phyloP scores from a whole-genome alignment of 2,797 vertebrate species.

The Chaetodon trifasciatus region DNA sequence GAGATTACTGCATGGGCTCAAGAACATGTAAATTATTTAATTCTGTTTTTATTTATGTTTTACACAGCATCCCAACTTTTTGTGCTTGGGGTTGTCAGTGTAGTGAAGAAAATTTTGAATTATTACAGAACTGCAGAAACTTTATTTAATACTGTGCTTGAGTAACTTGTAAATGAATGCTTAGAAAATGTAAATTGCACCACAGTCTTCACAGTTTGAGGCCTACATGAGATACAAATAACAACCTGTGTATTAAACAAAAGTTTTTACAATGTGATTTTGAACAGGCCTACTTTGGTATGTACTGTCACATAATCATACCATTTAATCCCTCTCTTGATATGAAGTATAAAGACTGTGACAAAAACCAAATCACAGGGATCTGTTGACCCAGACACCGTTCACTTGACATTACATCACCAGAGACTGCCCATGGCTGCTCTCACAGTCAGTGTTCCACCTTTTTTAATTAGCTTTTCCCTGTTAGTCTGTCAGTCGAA shows the following conservation, averaged over 20 bases:
- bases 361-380: constrained; percentile 15
- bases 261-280: not conserved
- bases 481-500: constrained; percentile 58
- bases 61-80: not conserved
- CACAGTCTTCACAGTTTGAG: not conserved
- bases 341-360: not conserved
- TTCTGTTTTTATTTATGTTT: too few species aligned
- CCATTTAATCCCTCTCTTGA: not conserved
- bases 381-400: constrained; percentile 43
- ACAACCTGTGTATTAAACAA: not conserved
- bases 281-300: not conserved
- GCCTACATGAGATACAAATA: not conserved
- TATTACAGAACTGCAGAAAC: not conserved
- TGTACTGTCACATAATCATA: not conserved
- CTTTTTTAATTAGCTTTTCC: constrained; percentile 63
- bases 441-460: constrained; percentile 44
- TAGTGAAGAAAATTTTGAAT: too few species aligned
- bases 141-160: not conserved
- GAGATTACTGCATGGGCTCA: too few species aligned
- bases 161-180: not conserved
- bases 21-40: too few species aligned
- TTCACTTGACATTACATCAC: constrained; percentile 39
- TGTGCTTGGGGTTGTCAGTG: not conserved
- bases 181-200: not conserved
- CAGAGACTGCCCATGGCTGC: constrained; percentile 32